phyloP scores from a whole-genome alignment of 2,888 invertebrate species.

The Drosophila buzzatii region DNA sequence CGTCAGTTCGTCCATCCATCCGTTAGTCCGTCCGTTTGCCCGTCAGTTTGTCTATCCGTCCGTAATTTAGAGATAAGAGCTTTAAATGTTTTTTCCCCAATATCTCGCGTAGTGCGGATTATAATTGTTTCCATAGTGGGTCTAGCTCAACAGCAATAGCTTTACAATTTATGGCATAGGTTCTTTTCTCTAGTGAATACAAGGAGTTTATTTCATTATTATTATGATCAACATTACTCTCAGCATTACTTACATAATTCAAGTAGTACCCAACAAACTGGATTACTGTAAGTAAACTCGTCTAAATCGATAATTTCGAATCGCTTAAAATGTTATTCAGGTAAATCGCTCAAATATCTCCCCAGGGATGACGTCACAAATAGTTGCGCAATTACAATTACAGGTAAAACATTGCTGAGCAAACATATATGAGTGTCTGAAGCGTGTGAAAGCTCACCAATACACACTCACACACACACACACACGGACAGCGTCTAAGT shows the following conservation, averaged over 20 bases:
- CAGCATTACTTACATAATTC: background rate
- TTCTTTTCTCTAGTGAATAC: background rate
- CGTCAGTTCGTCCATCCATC: no score
- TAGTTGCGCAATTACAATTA: constrained; percentile 7
- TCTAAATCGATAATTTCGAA: background rate
- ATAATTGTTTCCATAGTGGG: no score
- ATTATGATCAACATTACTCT: background rate
- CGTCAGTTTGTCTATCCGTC: no score
- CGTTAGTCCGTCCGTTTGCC: no score
- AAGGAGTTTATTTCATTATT: background rate
- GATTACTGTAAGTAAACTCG: background rate
- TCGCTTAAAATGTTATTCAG: background rate
- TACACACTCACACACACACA: constrained; percentile 9
- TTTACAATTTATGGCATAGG: background rate
- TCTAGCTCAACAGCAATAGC: background rate
- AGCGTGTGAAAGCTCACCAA: no score
- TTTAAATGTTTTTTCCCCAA: no score
- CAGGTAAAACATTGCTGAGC: background rate
- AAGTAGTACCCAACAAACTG: no score
- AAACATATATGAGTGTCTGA: background rate
- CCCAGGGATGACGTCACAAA: constrained; percentile 4
- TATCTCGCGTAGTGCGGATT: no score
- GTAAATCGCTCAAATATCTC: no score
- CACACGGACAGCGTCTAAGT: constrained; percentile 7
- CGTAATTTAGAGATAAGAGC: no score